These are phyloP conservation scores for Liposcelis brunnea DNA, from an alignment of 2,888 invertebrate genomes.

Conservation along the genomic window DNA sequence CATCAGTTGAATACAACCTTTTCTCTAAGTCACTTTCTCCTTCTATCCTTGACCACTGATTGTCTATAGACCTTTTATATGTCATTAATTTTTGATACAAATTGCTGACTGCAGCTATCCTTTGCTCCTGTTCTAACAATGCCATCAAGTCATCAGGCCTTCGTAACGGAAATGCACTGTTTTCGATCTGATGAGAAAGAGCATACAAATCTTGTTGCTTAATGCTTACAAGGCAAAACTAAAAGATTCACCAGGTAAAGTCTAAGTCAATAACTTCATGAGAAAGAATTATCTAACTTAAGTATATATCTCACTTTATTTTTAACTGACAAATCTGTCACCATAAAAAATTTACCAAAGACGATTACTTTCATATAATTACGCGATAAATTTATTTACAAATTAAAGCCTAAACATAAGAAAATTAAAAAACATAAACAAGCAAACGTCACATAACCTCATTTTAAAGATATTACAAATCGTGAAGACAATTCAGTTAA, in stretches of 20 bases:
- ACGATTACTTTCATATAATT: too few species aligned
- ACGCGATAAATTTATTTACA: too few species aligned
- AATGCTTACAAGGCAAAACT: neutral
- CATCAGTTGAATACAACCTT: constrained; percentile 4
- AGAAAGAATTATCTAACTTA: neutral
- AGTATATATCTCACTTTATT: too few species aligned
- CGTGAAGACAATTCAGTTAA: too few species aligned
- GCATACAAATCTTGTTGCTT: neutral
- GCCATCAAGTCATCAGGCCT: neutral
- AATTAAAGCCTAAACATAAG: too few species aligned
- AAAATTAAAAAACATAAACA: too few species aligned
- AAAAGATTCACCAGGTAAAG: too few species aligned
- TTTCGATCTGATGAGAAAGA: neutral
- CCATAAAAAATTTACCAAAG: too few species aligned
- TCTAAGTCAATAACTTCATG: neutral
- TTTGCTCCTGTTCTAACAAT: constrained; percentile 1
- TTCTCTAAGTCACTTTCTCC: constrained; percentile 3
- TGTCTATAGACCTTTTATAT: neutral
- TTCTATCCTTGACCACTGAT: constrained; percentile 2
- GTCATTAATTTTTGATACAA: neutral
- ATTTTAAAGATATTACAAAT: too few species aligned
- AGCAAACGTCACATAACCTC: too few species aligned
- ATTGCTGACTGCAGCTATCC: neutral
- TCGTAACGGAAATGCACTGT: neutral
- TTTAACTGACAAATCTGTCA: too few species aligned